Evolutionary conservation across 2,888 invertebrate species (phyloP).

Genomic region (Euphydryas editha): DNA sequence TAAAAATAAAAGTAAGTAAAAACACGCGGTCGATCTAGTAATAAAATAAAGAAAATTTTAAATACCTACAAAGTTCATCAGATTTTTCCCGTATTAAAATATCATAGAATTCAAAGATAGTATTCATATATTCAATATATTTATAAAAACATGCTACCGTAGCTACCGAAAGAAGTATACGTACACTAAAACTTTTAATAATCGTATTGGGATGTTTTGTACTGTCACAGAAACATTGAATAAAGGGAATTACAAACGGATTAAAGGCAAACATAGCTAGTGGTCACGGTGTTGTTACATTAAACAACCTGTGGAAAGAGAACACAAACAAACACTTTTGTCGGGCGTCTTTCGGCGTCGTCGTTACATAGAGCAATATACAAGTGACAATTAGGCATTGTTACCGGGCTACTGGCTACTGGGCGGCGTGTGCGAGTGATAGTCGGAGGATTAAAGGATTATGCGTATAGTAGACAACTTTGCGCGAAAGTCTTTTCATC

Average conservation of each 20-base stretch:
- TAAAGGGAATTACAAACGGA: constrained; percentile 75
- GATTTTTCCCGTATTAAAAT: no score
- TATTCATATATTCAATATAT: no score
- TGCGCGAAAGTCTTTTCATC: constrained; percentile 59
- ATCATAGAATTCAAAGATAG: no score
- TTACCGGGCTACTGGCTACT: constrained; percentile 44
- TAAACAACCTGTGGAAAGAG: constrained; percentile 74
- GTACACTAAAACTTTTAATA: constrained; percentile 20
- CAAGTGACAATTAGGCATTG: constrained; percentile 71
- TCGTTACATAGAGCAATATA: constrained; percentile 50
- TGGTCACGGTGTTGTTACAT: constrained; percentile 68
- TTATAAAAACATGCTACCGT: background rate
- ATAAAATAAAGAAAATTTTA: no score
- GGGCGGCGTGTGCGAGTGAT: constrained; percentile 65
- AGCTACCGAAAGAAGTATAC: background rate
- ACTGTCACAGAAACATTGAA: constrained; percentile 64
- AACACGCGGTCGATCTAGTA: no score
- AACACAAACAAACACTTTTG: constrained; percentile 76
- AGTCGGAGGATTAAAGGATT: constrained; percentile 77
- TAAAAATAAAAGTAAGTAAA: background rate
- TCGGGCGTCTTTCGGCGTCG: constrained; percentile 55
- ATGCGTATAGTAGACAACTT: constrained; percentile 65
- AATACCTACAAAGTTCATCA: no score
- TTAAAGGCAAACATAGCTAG: constrained; percentile 76
- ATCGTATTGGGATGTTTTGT: constrained; percentile 45